These are phyloP conservation scores for Hyppa rectilinea DNA, from an alignment of 2,888 invertebrate genomes.

Conservation along the genomic window DNA sequence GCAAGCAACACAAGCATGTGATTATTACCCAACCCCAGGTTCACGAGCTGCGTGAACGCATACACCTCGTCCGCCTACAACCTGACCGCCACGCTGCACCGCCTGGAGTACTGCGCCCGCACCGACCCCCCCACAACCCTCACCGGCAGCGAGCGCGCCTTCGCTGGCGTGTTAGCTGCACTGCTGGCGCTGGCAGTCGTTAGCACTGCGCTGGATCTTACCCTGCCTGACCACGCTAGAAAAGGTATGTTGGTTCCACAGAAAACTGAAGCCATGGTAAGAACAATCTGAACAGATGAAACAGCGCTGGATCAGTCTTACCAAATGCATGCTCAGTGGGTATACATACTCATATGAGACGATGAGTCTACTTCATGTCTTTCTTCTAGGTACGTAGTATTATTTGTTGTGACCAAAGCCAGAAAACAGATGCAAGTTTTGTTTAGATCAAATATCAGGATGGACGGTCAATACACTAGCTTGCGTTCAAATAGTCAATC, in stretches of 20 bases:
- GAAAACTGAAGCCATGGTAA: neutral
- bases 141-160: constrained; percentile 72
- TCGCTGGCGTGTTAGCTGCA: constrained; percentile 75
- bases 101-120: constrained; percentile 80
- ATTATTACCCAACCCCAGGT: constrained; percentile 71
- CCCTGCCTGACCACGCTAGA: constrained; percentile 77
- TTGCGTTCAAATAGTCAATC: neutral
- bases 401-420: neutral
- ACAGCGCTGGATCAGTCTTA: neutral
- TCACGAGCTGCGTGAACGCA: constrained; percentile 82
- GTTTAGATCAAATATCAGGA: neutral
- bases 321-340: neutral
- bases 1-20: neutral
- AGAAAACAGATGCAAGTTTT: neutral
- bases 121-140: constrained; percentile 26
- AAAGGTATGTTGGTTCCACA: constrained; percentile 73
- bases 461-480: neutral
- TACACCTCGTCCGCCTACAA: constrained; percentile 76
- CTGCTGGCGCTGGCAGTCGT: constrained; percentile 79
- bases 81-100: constrained; percentile 79
- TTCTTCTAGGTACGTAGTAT: neutral
- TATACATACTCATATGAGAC: neutral
- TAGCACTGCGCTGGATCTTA: constrained; percentile 80
- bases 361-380: neutral
- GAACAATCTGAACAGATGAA: neutral